Conservation (phyloP, 2,888 invertebrate genomes). For the Druceiella hillmani region DNA sequence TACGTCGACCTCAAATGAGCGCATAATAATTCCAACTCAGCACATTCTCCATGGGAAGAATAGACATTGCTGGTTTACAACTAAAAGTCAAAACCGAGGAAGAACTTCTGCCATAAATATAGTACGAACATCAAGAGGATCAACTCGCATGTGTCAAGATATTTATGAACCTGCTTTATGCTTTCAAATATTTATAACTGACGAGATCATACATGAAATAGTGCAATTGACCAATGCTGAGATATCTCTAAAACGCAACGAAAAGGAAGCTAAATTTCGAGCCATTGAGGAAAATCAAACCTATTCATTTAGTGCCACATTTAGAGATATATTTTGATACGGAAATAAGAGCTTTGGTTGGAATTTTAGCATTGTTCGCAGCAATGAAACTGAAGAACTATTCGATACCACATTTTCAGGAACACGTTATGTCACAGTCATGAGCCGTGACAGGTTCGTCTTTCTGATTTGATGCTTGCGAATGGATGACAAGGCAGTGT, state of each 20-base stretch:
- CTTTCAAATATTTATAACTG: constrained; percentile 18
- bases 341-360: constrained; percentile 24
- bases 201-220: constrained; percentile 17
- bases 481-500: constrained; percentile 23
- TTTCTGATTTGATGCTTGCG: constrained; percentile 23
- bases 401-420: constrained; percentile 21
- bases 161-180: no score
- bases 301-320: not conserved
- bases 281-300: not conserved
- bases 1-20: no score
- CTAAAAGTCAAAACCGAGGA: no score
- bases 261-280: constrained; percentile 5
- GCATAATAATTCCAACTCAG: no score
- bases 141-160: no score
- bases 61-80: no score
- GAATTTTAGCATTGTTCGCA: constrained; percentile 21
- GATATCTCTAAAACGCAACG: constrained; percentile 11
- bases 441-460: constrained; percentile 22
- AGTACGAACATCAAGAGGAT: no score
- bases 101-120: no score
- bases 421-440: constrained; percentile 19
- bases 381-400: constrained; percentile 23
- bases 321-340: no score
- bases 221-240: constrained; percentile 18
- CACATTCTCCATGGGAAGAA: no score